Percentiles rank a stretch among this genome's conserved stretches.
Conservation (phyloP, 30 jellyfish, hydroid and myxozoan genomes). For the Rhopilema esculentum region DNA sequence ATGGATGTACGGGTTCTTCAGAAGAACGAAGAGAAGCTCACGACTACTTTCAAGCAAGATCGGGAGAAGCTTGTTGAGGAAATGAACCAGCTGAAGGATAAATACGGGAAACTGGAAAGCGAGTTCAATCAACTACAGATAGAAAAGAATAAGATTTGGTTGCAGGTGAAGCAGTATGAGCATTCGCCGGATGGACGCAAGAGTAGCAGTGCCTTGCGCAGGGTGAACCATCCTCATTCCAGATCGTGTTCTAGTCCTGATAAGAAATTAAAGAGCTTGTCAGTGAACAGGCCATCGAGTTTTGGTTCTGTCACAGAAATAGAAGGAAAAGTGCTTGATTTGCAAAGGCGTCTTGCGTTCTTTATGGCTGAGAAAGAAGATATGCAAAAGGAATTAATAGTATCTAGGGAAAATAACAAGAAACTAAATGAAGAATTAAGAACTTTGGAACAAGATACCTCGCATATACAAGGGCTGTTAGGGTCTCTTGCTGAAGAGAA, state of each 20-base stretch:
- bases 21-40: conserved; percentile 92
- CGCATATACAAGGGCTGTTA: conserved; percentile 83
- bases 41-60: conserved; percentile 77
- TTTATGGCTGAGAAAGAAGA: conserved; percentile 99
- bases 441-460: conserved; percentile 91
- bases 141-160: conserved; percentile 88
- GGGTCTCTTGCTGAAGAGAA: conserved; percentile 84
- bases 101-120: conserved; percentile 74
- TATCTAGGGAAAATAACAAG: conserved; percentile 88
- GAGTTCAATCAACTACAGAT: conserved; percentile 76
- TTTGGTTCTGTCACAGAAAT: conserved; percentile 94
- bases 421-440: conserved; percentile 81
- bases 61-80: conserved; percentile 82
- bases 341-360: conserved; percentile 96
- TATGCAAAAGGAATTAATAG: conserved; percentile 91
- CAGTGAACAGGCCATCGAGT: conserved; percentile 80
- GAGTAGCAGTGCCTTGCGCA: conserved; percentile 10
- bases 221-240: conserved; percentile 73
- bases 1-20: conserved; percentile 80
- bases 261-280: conserved; percentile 50
- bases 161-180: conserved; percentile 87
- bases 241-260: conserved; percentile 70
- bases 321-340: conserved; percentile 93
- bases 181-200: conserved; percentile 41
- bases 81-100: conserved; percentile 70